Base-by-base conservation (phyloP, 2,113 vertebrate species). In the Noctilio leporinus region DNA sequence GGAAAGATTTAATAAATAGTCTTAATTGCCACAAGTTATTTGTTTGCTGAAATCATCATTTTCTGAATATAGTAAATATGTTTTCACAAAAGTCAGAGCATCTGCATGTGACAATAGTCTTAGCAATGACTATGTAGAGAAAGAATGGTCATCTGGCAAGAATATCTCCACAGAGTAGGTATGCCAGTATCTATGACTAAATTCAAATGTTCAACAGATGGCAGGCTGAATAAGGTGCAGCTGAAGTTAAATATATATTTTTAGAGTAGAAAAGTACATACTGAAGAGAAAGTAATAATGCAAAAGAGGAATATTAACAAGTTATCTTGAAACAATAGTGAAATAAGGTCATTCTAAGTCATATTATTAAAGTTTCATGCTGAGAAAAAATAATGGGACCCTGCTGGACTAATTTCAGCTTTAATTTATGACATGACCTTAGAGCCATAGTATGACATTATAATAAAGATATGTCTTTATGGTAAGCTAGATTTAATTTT, bases 341-440 rank as follows among this genome's bases (percentile, higher is more conserved):
- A 75, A 97, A 97, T 93, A 98, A 98, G 97, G 98, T 98, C 98
- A 99, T 93, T 94, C 96, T 97, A 97, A 98, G 97, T 97, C 94
- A 98, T 97, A 97, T 91, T 97, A 96, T 95, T 97, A 86, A 96
- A 78, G 73, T 97, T 98, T 98, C 98, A 97, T 96, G 96, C 97
- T 96, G 97, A 38, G 98, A 91, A 97, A 90, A 98, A 98, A 98
- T 98, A 98, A 99, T 98, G 97, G 93, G 92, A 98, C 95, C 82
- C 97, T 92, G 96, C 91, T 98, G 97, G 98, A 98, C 98, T 98
- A 98, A 98, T 98, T 98, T 98, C 98, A 96, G 47, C 62, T 98
- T 96, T 98, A 98, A 98, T 97, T 96, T 98, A 98, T 97, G 78
- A 91, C 67, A 96, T 95, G 92, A 98, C 96, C 98, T 98, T 98